Percentiles rank a stretch among this genome's conserved stretches.
These are phyloP conservation scores for Cephus runcator DNA, from an alignment of 2,888 invertebrate genomes.

Conservation along the genomic window DNA sequence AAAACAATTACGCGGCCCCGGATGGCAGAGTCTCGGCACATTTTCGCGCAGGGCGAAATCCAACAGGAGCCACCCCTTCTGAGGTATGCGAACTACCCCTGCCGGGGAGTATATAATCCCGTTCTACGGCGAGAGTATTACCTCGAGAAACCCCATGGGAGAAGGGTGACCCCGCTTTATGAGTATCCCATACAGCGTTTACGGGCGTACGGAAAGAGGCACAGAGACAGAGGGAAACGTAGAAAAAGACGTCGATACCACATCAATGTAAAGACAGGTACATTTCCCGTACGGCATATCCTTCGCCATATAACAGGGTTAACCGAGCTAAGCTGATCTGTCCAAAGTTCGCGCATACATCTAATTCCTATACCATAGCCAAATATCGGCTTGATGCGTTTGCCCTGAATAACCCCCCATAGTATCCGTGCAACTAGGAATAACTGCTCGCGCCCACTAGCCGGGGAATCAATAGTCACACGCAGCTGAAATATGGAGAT, in stretches of 20 bases:
- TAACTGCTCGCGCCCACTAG: background rate
- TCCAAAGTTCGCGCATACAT: background rate
- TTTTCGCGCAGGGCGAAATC: slow-evolving; percentile 48
- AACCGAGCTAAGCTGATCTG: background rate
- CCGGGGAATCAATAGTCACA: background rate
- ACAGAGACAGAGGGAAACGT: background rate
- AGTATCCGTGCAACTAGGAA: background rate
- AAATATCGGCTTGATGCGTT: background rate
- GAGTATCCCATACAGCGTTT: background rate
- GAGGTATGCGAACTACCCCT: slow-evolving; percentile 34
- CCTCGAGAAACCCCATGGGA: slow-evolving; percentile 35
- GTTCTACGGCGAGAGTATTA: slow-evolving; percentile 43
- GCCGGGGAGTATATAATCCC: slow-evolving; percentile 28
- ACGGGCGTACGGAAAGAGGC: background rate
- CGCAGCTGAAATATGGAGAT: slow-evolving; percentile 7
- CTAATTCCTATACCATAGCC: background rate
- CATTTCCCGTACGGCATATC: background rate
- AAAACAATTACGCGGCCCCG: slow-evolving; percentile 54
- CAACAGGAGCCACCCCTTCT: slow-evolving; percentile 42
- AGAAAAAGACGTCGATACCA: slow-evolving; percentile 6
- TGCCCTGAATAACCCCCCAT: background rate
- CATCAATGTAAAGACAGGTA: slow-evolving; percentile 39
- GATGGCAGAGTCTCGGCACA: slow-evolving; percentile 39
- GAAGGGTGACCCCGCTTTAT: slow-evolving; percentile 31
- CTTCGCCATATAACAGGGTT: background rate